Evolutionary conservation across 2,113 vertebrate genomes (phyloP), one percentile per base, ranked within the genome.

Genomic region (Pyxicephalus adspersus): DNA sequence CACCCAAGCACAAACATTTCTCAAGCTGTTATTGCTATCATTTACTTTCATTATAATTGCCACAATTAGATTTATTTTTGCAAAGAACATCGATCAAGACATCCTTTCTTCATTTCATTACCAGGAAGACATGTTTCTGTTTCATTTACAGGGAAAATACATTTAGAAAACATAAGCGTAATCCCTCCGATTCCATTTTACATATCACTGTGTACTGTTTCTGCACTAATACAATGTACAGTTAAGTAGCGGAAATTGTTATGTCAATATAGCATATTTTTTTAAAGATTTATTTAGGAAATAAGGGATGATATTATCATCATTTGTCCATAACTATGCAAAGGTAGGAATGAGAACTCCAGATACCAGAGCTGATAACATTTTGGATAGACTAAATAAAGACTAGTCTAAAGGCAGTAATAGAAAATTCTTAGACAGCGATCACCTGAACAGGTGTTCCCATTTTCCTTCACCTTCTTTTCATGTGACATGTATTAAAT

Each of bases 61-160:
- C 64, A 71, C 78, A 81, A 73, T 81, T 81, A 73, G 68, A 81
- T 81, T 81, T 81, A 26, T 54, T 64, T 73, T 55, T 64, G 51
- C n/a, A 81, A 64, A 64, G 60, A 52, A 73, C 67, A 73, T 81
- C 26, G 61, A 73, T 73, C 58, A 65, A 17, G 8, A 22, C 68
- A 31, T 81, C 26, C 34, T 74, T 74, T 72, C 61, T 64, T 57
- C 28, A 74, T 74, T 65, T 74, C 65, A 74, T 74, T 81, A 81
- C 61, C 18, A 23, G 52, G 51, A 61, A 65, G 50, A 81, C 58
- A 67, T 31, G 57, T 68, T 23, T 68, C 9, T 5, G 28, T 54
- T 51, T 51, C 19, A 29, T 45, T 58, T 26, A 22, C 6, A 23
- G 51, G 63, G n/a, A 20, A 55, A 19, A 77, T 77, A 38, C 7